phyloP scores from a whole-genome alignment of 2,797 vertebrate species.

The Scolopax bukidnonensis region DNA sequence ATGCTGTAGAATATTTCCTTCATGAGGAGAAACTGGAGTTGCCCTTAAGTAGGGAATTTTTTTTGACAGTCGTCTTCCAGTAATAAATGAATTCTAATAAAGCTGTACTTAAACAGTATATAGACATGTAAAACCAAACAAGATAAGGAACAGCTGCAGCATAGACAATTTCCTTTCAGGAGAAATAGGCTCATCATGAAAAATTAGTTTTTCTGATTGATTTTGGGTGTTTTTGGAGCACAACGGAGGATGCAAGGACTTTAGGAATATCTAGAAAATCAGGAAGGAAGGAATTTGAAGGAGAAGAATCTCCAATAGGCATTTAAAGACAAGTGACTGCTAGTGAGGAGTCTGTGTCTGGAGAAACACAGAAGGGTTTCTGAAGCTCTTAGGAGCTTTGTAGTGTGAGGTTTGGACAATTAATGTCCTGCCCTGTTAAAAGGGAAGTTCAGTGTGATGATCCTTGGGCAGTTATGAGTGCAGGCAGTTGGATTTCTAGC shows the following conservation, averaged over 20 bases:
- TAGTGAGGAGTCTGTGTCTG: neutral
- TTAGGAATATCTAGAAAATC: neutral
- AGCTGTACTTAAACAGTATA: neutral
- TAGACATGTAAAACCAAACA: neutral
- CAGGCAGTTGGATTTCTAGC: neutral
- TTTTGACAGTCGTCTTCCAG: neutral
- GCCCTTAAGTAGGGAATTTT: neutral
- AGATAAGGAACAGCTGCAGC: neutral
- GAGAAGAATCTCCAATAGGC: neutral
- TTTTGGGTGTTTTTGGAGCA: neutral
- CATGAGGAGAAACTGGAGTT: neutral
- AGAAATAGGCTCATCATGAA: neutral
- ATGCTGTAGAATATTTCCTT: neutral
- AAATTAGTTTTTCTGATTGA: neutral
- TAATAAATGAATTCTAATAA: neutral
- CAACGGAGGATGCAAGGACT: neutral
- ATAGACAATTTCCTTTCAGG: neutral
- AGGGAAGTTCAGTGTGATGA: neutral
- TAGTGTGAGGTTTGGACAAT: fast-evolving
- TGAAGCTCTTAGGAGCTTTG: neutral
- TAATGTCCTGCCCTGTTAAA: neutral
- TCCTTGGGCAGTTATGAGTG: neutral
- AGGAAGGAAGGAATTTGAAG: neutral
- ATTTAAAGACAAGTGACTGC: neutral
- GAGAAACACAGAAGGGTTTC: neutral